A percentile compares a stretch with the other conserved stretches of the same genome.
Evolutionary conservation across 2,797 vertebrate genomes (phyloP).

Genomic region (Allobates femoralis): DNA sequence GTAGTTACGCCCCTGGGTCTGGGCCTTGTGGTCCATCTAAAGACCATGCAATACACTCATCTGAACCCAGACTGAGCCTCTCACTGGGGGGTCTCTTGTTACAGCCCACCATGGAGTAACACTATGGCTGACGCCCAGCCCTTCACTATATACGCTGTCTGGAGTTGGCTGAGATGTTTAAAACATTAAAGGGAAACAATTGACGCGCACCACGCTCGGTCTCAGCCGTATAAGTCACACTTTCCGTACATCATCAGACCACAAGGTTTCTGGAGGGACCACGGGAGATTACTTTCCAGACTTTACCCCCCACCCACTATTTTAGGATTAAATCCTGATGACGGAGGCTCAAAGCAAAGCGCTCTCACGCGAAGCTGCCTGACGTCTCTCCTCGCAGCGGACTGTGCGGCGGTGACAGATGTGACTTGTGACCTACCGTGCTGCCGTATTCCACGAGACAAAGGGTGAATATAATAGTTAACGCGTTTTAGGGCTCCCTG

Average conservation of each 20-base stretch:
- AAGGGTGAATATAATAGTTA: too few relatives aligned
- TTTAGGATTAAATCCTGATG: constrained; percentile 25
- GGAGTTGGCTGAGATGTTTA: neutral
- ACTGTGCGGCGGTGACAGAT: neutral
- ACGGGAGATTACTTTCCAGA: neutral
- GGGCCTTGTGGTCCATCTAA: too few relatives aligned
- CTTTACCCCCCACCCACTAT: neutral
- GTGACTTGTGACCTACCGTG: too few relatives aligned
- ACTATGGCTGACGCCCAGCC: neutral
- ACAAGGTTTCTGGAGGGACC: neutral
- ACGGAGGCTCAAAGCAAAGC: neutral
- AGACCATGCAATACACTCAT: too few relatives aligned
- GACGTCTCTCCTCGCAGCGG: neutral
- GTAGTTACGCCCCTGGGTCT: too few relatives aligned
- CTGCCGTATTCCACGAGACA: too few relatives aligned
- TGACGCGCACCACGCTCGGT: neutral
- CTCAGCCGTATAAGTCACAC: neutral
- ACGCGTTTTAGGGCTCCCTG: too few relatives aligned
- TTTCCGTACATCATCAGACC: neutral
- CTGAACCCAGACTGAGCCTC: neutral
- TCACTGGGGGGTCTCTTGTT: neutral
- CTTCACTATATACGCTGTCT: neutral
- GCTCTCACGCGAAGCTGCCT: constrained; percentile 26
- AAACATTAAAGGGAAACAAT: neutral
- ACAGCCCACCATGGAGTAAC: neutral